Percentiles rank a stretch among this genome's conserved stretches.
Evolutionary conservation across 2,797 vertebrate species (phyloP).

Genomic region (Ciconia nigra): DNA sequence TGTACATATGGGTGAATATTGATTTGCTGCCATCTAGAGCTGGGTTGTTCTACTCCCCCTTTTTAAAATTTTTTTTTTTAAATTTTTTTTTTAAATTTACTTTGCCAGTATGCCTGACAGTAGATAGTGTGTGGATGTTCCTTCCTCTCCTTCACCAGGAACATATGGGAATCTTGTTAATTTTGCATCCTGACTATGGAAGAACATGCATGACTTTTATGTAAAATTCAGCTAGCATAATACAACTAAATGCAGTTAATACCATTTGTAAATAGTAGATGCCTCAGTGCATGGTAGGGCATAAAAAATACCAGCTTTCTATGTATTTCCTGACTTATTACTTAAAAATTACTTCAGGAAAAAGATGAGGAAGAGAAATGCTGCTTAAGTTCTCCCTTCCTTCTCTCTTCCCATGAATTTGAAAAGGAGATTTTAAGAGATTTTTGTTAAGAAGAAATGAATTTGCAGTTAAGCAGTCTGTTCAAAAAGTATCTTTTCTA

Average conservation of each 20-base stretch:
- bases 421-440: neutral
- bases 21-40: slow-evolving; percentile 64
- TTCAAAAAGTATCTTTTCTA: neutral
- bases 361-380: neutral
- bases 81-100: neutral
- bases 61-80: too few species aligned
- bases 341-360: neutral
- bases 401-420: neutral
- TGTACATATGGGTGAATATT: slow-evolving; percentile 8
- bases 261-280: neutral
- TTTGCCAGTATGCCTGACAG: neutral
- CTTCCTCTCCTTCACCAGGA: neutral
- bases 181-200: neutral
- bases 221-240: neutral
- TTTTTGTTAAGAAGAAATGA: neutral
- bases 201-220: neutral
- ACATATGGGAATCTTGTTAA: neutral
- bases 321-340: neutral
- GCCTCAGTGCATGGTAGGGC: neutral
- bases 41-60: slow-evolving; percentile 3
- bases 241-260: neutral
- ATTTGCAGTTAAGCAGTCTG: neutral
- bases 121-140: neutral
- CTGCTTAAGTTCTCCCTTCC: neutral
- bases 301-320: neutral